A percentile compares a stretch with the other conserved stretches of the same genome.
These are phyloP conservation scores for Neodon shergylaensis DNA, from an alignment of 2,113 vertebrate genomes.

Conservation along the genomic window DNA sequence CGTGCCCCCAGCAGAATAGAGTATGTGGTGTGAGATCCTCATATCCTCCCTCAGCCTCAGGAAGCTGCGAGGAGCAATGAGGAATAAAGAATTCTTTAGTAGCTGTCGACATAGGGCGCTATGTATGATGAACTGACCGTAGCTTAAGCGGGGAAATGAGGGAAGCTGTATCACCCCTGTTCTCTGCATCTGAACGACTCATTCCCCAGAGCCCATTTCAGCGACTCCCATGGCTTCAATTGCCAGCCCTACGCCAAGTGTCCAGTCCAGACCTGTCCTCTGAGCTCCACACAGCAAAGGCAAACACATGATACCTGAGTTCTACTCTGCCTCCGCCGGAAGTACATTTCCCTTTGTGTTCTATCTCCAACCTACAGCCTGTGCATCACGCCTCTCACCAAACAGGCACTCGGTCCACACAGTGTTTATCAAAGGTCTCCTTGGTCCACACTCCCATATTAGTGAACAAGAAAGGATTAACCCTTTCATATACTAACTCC, in stretches of 20 bases:
- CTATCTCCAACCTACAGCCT: not conserved
- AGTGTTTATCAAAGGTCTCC: not conserved
- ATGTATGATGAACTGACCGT: not conserved
- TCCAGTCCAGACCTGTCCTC: not conserved
- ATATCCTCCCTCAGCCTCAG: rapidly evolving
- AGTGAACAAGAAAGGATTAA: not conserved
- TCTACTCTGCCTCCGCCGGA: not conserved
- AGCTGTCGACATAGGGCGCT: not conserved
- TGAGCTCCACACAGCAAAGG: not conserved
- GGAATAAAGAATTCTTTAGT: not conserved
- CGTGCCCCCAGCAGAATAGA: not conserved
- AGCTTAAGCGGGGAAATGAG: not conserved
- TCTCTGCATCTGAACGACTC: not conserved
- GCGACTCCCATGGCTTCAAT: not conserved
- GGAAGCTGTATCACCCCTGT: conserved; percentile 12
- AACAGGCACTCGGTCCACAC: not conserved
- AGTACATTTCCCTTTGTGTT: not conserved
- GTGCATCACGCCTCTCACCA: not conserved
- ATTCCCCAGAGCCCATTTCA: not conserved
- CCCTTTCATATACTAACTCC: not conserved
- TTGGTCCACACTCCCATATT: not conserved
- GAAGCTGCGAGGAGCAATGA: not conserved
- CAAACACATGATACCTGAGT: not conserved
- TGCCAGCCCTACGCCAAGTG: not conserved
- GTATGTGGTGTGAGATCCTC: rapidly evolving